Conservation (phyloP, 2,888 invertebrate genomes). For the Keiferia lycopersicella region DNA sequence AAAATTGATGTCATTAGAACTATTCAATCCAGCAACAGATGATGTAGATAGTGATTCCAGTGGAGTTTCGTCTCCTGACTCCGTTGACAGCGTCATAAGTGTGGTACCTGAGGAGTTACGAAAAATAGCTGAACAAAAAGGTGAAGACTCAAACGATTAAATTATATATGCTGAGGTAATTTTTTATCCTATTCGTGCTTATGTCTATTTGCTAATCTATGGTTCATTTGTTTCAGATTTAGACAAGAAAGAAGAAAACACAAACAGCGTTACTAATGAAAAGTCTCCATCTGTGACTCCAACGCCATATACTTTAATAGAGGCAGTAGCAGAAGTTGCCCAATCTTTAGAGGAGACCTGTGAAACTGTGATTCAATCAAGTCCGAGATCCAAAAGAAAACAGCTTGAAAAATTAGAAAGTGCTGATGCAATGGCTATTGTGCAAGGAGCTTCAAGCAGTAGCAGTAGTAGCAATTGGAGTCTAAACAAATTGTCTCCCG, state of each 20-base stretch:
- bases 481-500: conserved; percentile 75
- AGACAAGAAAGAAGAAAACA: conserved; percentile 50
- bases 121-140: conserved; percentile 71
- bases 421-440: conserved; percentile 69
- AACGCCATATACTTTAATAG: conserved; percentile 76
- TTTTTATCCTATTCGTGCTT: not conserved
- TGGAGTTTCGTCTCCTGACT: conserved; percentile 93
- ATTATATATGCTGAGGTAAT: not conserved
- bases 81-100: conserved; percentile 92
- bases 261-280: conserved; percentile 34
- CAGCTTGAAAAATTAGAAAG: conserved; percentile 77
- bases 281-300: conserved; percentile 54
- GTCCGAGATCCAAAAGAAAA: conserved; percentile 78
- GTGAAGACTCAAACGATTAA: conserved; percentile 41
- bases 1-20: conserved; percentile 88
- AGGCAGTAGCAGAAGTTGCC: conserved; percentile 85
- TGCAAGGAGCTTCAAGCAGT: conserved; percentile 75
- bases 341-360: conserved; percentile 85
- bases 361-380: conserved; percentile 84
- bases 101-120: conserved; percentile 84
- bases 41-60: conserved; percentile 95
- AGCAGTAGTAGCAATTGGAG: conserved; percentile 80
- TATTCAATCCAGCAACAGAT: conserved; percentile 95
- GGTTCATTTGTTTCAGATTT: conserved; percentile 53
- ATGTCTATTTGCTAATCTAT: not conserved